Base-by-base conservation (phyloP, 1,140 invertebrate species). In the Aphelenchoides besseyi region DNA sequence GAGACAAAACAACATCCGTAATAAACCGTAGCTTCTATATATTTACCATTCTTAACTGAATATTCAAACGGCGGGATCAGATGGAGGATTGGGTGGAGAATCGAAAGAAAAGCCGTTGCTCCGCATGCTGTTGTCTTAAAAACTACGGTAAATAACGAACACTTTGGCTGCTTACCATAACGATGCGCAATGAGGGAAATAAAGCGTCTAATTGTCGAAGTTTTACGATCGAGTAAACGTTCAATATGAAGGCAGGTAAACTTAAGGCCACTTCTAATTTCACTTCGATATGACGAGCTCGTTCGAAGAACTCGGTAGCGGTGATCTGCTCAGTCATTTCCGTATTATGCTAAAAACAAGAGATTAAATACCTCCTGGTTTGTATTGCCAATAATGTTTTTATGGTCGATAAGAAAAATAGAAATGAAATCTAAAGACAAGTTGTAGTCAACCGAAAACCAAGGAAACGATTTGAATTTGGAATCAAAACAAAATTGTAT, bases 171-270 rank as follows among this genome's bases (percentile, higher is more conserved):
- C 55, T 33, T 8, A 59, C 55, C 55, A 59, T 8, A 28, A 59
- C 55, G 32, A 59, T 59, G 5, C 55, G 5, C 26, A 59, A 33
- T 8, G 5, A 8, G 12, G 55, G 55, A 33, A 59, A 59, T 12
- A 59, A 33, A 5, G 55, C 55, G 18, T 59, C 55, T 23, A 59
- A 33, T 23, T 59, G 5, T 23, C 55, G 5, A 5, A 59, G 55
- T 59, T 59, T 59, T 12, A 59, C 26, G 18, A 59, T 59, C 18
- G 55, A 59, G 55, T 59, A 59, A 33, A 59, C 18, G 55, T 59
- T 59, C 55, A 59, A 33, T 8, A 59, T 5, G 55, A 59, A 59
- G 18, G 55, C 55, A 33, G 55, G 55, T 16, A 59, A 28, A 23
- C 26, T 29, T 12, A 59, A 33, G 5, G 23, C 55, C 26, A 23